Base-by-base conservation (phyloP, 2,797 vertebrate species). In the Gadopsis marmoratus region DNA sequence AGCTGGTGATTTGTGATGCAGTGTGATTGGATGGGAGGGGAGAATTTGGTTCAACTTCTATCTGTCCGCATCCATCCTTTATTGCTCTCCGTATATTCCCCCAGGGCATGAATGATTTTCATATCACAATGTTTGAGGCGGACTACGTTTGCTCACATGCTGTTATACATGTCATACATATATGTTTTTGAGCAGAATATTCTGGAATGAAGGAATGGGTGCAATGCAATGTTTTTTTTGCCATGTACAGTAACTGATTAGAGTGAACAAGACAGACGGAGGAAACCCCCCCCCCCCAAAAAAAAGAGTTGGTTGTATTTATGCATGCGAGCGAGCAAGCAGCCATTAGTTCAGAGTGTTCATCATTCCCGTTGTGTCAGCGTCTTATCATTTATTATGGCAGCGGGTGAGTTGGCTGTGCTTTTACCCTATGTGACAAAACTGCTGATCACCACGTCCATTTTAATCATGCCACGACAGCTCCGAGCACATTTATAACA, bases 1-100 rank as follows among this genome's bases (percentile, higher is more conserved):
- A 37, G 63, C 82, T 14, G 0, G 83, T 93, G 91, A 92, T 94
- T 94, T 93, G 92, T 88, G 88, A 86, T 85, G 74, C 64, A 48
- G 80, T 47, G 84, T 90, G 90, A 90, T 90, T 86, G 89, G 82
- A 74, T 85, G 84, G 89, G 91, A 86, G 89, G 84, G 60, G 61
- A 87, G 77, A 83, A 86, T 90, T 86, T 81, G 81, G 86, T 90
- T 90, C 81, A 82, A 86, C 89, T 91, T 89, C 69, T 81, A 48
- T 87, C 79, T 66, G 82, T 88, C 78, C 51, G 37, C 76, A 84
- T 86, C 71, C 82, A 79, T 89, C 76, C 83, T 90, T 88, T 88
- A 72, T 84, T 72, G 58, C 72, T 73, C 63, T 74, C 54, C 37
- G 71, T 79, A 78, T 82, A 85, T 86, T 63, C 84, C 83, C 74